Evolutionary conservation across 2,113 vertebrate genomes (phyloP).

Genomic region (Anguilla japonica): DNA sequence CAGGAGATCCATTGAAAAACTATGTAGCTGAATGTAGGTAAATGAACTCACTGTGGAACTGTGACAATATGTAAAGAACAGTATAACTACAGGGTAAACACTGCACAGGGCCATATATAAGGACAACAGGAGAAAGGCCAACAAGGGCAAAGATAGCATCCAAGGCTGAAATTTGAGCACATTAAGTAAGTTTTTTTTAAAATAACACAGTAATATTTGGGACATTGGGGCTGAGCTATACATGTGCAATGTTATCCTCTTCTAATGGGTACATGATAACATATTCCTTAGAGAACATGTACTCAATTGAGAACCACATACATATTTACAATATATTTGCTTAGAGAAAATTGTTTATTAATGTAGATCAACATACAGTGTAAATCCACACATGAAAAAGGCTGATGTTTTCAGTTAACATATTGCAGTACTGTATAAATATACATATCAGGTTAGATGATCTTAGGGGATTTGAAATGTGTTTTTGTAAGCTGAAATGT

Average conservation of each 20-base stretch:
- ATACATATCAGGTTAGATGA: neutral
- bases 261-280: neutral
- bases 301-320: neutral
- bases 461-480: neutral
- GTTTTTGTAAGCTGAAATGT: neutral
- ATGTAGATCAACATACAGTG: neutral
- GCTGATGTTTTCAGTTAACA: neutral
- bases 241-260: neutral
- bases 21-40: neutral
- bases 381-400: neutral
- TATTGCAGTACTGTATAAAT: neutral
- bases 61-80: neutral
- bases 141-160: neutral
- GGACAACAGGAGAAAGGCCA: neutral
- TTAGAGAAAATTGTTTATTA: neutral
- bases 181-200: neutral
- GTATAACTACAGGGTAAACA: conserved; percentile 4
- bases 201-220: neutral
- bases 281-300: neutral
- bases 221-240: neutral
- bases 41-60: conserved; percentile 6
- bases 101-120: neutral
- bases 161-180: neutral
- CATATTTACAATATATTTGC: neutral
- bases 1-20: neutral